A percentile compares a stretch with the other conserved stretches of the same genome.
These are phyloP conservation scores for Microctonus hyperodae DNA, from an alignment of 2,888 invertebrate species.

Conservation along the genomic window DNA sequence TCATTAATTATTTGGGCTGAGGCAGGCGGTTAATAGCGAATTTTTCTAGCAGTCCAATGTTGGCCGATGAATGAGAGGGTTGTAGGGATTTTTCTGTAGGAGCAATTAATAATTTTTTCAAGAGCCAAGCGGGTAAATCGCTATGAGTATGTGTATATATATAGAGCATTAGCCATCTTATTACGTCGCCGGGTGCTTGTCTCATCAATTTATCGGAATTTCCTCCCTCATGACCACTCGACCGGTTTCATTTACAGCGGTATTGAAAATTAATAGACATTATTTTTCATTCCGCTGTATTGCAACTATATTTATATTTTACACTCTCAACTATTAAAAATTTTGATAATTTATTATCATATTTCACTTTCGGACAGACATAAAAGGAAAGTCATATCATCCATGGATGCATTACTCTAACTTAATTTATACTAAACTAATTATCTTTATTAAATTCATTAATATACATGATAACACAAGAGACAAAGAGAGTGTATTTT, in stretches of 20 bases:
- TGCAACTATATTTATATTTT: neutral
- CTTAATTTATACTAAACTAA: neutral
- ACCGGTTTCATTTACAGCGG: conserved; percentile 50
- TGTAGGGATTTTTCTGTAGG: conserved; percentile 42
- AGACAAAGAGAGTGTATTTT: neutral
- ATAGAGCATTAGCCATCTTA: conserved; percentile 53
- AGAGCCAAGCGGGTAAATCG: conserved; percentile 43
- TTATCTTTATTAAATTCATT: neutral
- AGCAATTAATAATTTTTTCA: conserved; percentile 53
- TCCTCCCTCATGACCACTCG: conserved; percentile 44
- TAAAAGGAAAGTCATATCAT: neutral
- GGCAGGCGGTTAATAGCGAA: neutral
- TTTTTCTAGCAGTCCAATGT: neutral
- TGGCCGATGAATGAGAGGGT: conserved; percentile 29
- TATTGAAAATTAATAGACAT: conserved; percentile 49
- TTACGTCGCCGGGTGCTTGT: conserved; percentile 44
- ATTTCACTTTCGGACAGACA: neutral
- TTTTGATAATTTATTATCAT: neutral
- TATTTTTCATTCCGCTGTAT: conserved; percentile 37
- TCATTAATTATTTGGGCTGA: conserved; percentile 12
- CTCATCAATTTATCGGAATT: conserved; percentile 53
- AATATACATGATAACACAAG: neutral
- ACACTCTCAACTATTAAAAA: conserved; percentile 28
- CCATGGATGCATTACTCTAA: neutral
- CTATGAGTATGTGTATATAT: conserved; percentile 35